A percentile compares a stretch with the other conserved stretches of the same genome.
These are phyloP conservation scores for Microplitis deprimator DNA, from an alignment of 2,888 invertebrate species.

Conservation along the genomic window DNA sequence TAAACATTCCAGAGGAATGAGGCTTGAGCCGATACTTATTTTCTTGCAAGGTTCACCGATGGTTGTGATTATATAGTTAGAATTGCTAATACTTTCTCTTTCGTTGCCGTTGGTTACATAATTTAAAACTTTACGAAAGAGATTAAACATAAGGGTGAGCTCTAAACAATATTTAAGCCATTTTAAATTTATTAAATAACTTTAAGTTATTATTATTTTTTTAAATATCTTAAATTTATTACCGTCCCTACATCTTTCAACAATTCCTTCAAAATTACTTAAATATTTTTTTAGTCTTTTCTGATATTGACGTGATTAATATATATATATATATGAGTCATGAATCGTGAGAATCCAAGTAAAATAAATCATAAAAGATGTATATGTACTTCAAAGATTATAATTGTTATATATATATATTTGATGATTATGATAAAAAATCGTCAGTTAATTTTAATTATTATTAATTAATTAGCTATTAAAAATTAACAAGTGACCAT, in stretches of 20 bases:
- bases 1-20: conserved; percentile 41
- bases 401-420: conserved; percentile 39
- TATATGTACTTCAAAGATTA: conserved; percentile 38
- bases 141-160: not conserved
- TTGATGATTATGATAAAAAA: conserved; percentile 36
- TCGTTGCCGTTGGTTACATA: conserved; percentile 30
- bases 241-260: conserved; percentile 7
- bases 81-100: conserved; percentile 39
- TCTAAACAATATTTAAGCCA: not conserved
- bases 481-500: conserved; percentile 59
- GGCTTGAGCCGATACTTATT: conserved; percentile 18
- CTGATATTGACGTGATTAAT: not conserved
- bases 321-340: not conserved
- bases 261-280: not conserved
- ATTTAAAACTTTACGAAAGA: conserved; percentile 22
- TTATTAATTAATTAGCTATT: conserved; percentile 51
- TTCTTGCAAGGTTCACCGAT: conserved; percentile 47
- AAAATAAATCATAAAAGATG: conserved; percentile 30
- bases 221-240: not conserved
- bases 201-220: not conserved
- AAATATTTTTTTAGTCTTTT: not conserved
- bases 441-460: conserved; percentile 40
- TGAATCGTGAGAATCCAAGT: conserved; percentile 26
- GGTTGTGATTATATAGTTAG: conserved; percentile 52
- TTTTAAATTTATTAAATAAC: conserved; percentile 10